These are phyloP conservation scores for Nemotelus pantherinus DNA, from an alignment of 2,888 invertebrate species.

Conservation along the genomic window DNA sequence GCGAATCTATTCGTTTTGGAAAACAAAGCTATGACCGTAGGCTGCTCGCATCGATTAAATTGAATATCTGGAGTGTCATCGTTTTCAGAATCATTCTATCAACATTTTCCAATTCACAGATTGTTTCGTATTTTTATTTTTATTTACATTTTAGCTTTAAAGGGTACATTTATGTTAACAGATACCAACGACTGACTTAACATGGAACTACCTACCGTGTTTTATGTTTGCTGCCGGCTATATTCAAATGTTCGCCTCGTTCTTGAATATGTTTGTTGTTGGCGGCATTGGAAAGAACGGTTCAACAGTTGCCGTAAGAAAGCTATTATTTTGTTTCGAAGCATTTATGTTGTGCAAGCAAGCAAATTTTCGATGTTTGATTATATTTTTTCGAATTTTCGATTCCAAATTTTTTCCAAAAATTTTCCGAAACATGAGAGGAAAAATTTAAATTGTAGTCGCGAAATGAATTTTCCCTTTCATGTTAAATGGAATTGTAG, in stretches of 20 bases:
- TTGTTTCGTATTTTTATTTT: too few relatives aligned
- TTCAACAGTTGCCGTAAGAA: constrained; percentile 87
- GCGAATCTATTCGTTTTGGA: too few relatives aligned
- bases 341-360: not conserved
- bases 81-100: too few relatives aligned
- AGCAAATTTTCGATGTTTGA: not conserved
- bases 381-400: not conserved
- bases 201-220: constrained; percentile 49
- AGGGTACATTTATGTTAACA: constrained; percentile 42
- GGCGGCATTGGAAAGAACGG: constrained; percentile 97
- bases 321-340: constrained; percentile 44
- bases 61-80: too few relatives aligned
- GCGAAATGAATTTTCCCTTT: too few relatives aligned
- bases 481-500: too few relatives aligned
- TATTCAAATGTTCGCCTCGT: constrained; percentile 73
- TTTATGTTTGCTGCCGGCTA: constrained; percentile 65
- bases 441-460: too few relatives aligned
- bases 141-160: too few relatives aligned
- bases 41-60: too few relatives aligned
- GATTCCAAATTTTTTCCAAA: not conserved
- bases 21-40: too few relatives aligned
- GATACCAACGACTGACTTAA: constrained; percentile 49
- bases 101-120: too few relatives aligned
- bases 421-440: not conserved
- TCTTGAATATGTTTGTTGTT: constrained; percentile 76